These are phyloP conservation scores for Drosophila mojavensis DNA, from an alignment of 1,140 invertebrate genomes.

Conservation along the genomic window DNA sequence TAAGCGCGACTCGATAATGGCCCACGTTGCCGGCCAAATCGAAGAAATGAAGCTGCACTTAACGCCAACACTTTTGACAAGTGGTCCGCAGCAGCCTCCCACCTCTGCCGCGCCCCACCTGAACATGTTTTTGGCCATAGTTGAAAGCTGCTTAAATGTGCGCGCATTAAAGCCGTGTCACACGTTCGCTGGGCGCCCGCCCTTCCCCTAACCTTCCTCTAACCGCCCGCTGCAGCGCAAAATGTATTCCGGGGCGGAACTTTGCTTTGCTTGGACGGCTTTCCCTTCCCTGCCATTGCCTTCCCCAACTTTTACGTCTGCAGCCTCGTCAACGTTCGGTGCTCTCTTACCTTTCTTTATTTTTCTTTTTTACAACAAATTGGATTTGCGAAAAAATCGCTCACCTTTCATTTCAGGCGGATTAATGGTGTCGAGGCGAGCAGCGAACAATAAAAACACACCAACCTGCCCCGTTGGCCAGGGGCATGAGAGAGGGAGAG, in stretches of 20 bases:
- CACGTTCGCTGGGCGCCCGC: slow-evolving; percentile 12
- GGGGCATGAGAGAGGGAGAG: background rate
- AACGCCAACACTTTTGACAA: slow-evolving; percentile 75
- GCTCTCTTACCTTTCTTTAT: slow-evolving; percentile 26
- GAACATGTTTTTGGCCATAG: slow-evolving; percentile 14
- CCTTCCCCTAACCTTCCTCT: background rate
- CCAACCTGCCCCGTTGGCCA: background rate
- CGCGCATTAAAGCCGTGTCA: slow-evolving; percentile 38
- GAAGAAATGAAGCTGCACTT: slow-evolving; percentile 80
- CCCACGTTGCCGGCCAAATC: slow-evolving; percentile 55
- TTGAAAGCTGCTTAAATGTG: slow-evolving; percentile 46
- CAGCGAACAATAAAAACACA: slow-evolving; percentile 63
- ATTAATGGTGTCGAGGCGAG: slow-evolving; percentile 73
- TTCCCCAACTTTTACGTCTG: background rate
- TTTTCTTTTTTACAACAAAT: slow-evolving; percentile 65
- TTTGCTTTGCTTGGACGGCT: background rate
- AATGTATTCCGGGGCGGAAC: slow-evolving; percentile 19
- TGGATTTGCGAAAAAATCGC: slow-evolving; percentile 80
- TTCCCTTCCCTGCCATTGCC: background rate
- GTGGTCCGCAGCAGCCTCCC: slow-evolving; percentile 9
- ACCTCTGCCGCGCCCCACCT: background rate
- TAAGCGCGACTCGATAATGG: slow-evolving; percentile 54
- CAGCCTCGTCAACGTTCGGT: slow-evolving; percentile 10
- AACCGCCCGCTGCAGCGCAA: slow-evolving; percentile 9
- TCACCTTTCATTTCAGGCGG: slow-evolving; percentile 80